Conservation (phyloP, 1,140 invertebrate genomes). For the Drosophila subobscura region DNA sequence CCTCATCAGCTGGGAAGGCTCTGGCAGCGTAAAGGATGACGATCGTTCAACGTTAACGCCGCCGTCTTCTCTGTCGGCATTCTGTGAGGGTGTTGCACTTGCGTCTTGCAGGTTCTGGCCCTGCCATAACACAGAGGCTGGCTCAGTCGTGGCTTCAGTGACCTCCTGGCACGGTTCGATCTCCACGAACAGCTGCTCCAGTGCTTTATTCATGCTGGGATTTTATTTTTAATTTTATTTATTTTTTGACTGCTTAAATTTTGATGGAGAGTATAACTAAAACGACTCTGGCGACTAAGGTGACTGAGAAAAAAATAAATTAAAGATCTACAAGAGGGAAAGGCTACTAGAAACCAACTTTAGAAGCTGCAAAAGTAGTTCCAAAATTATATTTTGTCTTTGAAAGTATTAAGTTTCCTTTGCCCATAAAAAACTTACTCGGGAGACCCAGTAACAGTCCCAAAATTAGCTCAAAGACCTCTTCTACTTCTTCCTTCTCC, state of each 20-base stretch:
- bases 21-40: constrained; percentile 86
- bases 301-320: background rate
- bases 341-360: too few relatives aligned
- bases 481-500: background rate
- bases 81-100: constrained; percentile 31
- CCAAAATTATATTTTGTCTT: too few relatives aligned
- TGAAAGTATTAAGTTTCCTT: too few relatives aligned
- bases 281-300: too few relatives aligned
- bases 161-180: constrained; percentile 19
- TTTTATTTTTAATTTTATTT: background rate
- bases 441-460: too few relatives aligned
- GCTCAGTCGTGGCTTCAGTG: background rate
- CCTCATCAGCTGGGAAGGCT: constrained; percentile 85
- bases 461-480: too few relatives aligned
- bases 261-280: too few relatives aligned
- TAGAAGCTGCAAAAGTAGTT: too few relatives aligned
- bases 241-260: background rate
- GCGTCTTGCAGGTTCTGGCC: constrained; percentile 30
- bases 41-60: constrained; percentile 76
- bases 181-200: constrained; percentile 52
- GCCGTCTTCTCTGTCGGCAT: background rate
- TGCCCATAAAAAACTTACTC: too few relatives aligned
- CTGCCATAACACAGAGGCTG: background rate
- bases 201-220: constrained; percentile 9
- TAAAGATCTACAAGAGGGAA: too few relatives aligned